Evolutionary conservation across 2,888 invertebrate genomes (phyloP), one percentile per base, ranked within the genome.

Genomic region (Hirtodrosophila histrioides): DNA sequence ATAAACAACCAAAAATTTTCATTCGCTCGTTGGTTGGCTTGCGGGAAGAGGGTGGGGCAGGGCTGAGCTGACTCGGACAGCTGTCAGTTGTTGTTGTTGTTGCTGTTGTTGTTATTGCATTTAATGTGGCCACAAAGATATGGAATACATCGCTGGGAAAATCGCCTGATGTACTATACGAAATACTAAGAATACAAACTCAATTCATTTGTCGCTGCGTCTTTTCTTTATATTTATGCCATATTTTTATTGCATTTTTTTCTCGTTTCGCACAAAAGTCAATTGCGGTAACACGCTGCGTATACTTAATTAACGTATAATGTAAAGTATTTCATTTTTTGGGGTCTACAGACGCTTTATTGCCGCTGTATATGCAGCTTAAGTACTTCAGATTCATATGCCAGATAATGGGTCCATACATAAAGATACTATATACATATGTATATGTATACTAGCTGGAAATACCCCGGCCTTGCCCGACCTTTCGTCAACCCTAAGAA

Each of bases 1-100:
- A 69, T 76, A 70, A 82, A 84, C 85, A 87, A 67, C 41, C 49
- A 46, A 75, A 56, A 50, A 40, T 35, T 65, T 33, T 43, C 31
- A 7, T 37, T 49, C 5, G 37, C 8, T 49, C 35, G 49, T 9
- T 9, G 36, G 36, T 5, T 6, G 24, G 11, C 5, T 12, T 11
- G 8, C 7, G 7, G 12, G 29, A 35, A 9, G 0, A 9, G 10
- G 12, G 2, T 1, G 24, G 17, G 7, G 4, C n/a, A 9, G 10
- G 12, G 2, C 0, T 17, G 17, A 4, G 4, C n/a, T 11, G 33
- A 39, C 43, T 46, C 37, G 51, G 41, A 60, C 54, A 65, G 69
- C 54, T 70, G 69, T 69, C 69, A 70, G 57, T 46, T 68, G 27
- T 33, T 27, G 50, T 31, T 33, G 41, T 31, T 17, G n/a, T 8